These are phyloP conservation scores for Lanius collurio DNA, from an alignment of 2,113 vertebrate species.

Conservation along the genomic window DNA sequence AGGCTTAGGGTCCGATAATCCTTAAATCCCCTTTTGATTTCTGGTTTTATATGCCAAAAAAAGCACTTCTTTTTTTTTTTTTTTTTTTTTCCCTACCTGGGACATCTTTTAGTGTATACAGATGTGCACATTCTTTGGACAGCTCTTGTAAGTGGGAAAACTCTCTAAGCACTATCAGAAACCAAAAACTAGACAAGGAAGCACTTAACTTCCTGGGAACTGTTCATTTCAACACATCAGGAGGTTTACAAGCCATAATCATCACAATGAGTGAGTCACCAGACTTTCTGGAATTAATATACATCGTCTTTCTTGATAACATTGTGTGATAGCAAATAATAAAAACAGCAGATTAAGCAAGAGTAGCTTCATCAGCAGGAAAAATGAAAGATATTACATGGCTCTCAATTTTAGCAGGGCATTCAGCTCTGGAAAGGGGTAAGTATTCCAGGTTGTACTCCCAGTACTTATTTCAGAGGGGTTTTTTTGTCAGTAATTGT, in stretches of 20 bases:
- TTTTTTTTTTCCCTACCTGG: background rate
- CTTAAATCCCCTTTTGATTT: background rate
- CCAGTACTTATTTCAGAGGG: background rate
- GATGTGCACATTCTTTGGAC: background rate
- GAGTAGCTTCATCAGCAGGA: background rate
- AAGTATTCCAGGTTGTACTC: background rate
- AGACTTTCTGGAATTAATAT: slow-evolving; percentile 6
- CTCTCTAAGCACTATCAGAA: background rate
- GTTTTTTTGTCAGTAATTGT: background rate
- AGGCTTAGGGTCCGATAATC: background rate
- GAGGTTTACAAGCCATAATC: background rate
- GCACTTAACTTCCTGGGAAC: background rate
- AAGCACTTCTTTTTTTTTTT: too few relatives aligned
- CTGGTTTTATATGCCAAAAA: background rate
- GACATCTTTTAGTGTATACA: background rate
- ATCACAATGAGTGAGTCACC: background rate
- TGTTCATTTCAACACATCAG: background rate
- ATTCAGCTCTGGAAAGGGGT: background rate
- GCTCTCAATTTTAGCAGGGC: slow-evolving; percentile 11
- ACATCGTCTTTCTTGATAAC: background rate
- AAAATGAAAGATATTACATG: background rate
- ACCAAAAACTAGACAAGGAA: background rate
- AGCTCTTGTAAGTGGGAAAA: background rate
- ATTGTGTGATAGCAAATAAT: background rate
- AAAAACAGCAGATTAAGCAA: background rate